A percentile compares a stretch with the other conserved stretches of the same genome.
phyloP scores from a whole-genome alignment of 2,888 invertebrate genomes.

The Isoperla grammatica region DNA sequence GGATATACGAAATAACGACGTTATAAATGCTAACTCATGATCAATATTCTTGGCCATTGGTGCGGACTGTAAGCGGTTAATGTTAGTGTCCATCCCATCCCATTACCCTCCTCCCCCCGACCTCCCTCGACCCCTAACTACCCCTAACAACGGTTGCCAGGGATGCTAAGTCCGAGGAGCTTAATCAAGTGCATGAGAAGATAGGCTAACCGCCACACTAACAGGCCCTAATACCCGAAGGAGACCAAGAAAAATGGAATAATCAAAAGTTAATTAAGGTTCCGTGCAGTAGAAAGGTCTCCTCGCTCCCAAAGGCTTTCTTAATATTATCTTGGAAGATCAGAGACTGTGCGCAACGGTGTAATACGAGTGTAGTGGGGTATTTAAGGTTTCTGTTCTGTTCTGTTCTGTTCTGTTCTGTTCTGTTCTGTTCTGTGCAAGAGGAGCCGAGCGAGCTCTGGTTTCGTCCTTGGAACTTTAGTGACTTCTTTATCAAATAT shows the following conservation, averaged over 20 bases:
- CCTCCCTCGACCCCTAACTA: constrained; percentile 3
- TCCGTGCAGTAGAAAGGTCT: neutral
- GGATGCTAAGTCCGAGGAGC: constrained; percentile 16
- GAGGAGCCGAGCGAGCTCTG: too few species aligned
- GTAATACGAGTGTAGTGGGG: too few species aligned
- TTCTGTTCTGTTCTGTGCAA: too few species aligned
- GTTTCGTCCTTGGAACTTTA: too few species aligned
- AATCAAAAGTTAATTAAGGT: constrained; percentile 24
- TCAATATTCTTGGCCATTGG: constrained; percentile 10
- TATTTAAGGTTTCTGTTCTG: too few species aligned
- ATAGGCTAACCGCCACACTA: constrained; percentile 7
- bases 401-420: too few species aligned
- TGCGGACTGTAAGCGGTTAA: constrained; percentile 11
- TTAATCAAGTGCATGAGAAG: constrained; percentile 7
- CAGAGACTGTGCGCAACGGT: too few species aligned
- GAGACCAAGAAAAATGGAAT: constrained; percentile 9
- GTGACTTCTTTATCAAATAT: too few species aligned
- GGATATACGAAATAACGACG: too few species aligned
- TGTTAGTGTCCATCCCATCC: neutral
- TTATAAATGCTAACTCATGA: neutral
- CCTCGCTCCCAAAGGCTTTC: constrained; percentile 10
- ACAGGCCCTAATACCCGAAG: neutral
- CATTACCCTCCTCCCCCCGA: neutral
- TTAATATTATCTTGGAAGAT: too few species aligned
- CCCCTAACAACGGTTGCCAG: constrained; percentile 18